Evolutionary conservation across 1,140 invertebrate species (phyloP).

Genomic region (Drosophila hydei): DNA sequence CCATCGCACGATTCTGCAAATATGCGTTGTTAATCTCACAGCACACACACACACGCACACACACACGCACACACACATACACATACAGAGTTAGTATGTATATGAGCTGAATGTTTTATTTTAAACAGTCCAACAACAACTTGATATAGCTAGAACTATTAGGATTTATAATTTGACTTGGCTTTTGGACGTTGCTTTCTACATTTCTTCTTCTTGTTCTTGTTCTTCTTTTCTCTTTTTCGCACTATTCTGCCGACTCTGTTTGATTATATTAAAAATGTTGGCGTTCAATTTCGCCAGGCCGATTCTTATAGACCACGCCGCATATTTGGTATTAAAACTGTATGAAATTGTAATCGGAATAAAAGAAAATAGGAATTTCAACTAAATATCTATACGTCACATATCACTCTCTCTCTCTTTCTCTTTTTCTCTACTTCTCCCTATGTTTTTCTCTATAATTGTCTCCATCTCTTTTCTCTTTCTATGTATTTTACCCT

Average conservation of each 20-base stretch:
- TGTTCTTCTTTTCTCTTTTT: slow-evolving; percentile 32
- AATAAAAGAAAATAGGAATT: no score
- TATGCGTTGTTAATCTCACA: slow-evolving; percentile 52
- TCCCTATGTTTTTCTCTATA: no score
- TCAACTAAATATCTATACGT: no score
- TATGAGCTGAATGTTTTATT: slow-evolving; percentile 17
- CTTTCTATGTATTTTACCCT: no score
- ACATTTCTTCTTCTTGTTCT: slow-evolving; percentile 17
- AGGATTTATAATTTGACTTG: slow-evolving; percentile 20
- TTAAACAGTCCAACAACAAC: slow-evolving; percentile 8
- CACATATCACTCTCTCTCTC: no score
- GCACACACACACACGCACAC: slow-evolving; percentile 10
- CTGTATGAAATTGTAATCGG: no score
- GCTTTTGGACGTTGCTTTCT: slow-evolving; percentile 1
- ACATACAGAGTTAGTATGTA: background rate
- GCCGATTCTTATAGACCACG: slow-evolving; percentile 17
- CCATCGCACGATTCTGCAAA: slow-evolving; percentile 70
- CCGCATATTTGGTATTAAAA: no score
- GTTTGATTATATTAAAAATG: slow-evolving; percentile 62
- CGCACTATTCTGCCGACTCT: slow-evolving; percentile 50
- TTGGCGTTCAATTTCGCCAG: slow-evolving; percentile 56
- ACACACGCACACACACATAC: slow-evolving; percentile 1
- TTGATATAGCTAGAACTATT: slow-evolving; percentile 2
- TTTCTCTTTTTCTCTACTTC: no score
- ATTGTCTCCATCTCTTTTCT: no score